Base-by-base conservation (phyloP, 2,888 invertebrate genomes). In the Hemicrepidius hirtus region DNA sequence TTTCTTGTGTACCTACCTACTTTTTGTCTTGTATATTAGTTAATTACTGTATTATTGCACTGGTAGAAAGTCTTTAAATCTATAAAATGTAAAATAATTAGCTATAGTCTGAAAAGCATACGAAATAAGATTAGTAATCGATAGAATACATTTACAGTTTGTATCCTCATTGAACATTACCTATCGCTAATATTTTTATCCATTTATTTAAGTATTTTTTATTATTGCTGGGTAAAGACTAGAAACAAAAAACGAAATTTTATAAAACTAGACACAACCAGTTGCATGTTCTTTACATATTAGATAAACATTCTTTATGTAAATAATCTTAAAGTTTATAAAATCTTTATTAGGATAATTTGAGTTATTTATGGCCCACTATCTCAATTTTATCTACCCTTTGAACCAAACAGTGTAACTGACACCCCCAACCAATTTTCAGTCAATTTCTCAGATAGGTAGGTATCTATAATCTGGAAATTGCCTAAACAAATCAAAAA, bases 11-110 rank as follows among this genome's bases (percentile, higher is more conserved):
- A n/a, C n/a, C n/a, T n/a, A n/a, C n/a, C n/a, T n/a, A n/a, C 20
- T 6, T 53, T 24, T 53, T 28, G 53, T 53, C 20, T 46, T 46
- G 20, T 32, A 53, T 32, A 53, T 13, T 32, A 18, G 18, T 44
- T 44, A 53, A 13, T 49, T 21, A 49, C 20, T 18, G 16, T 18
- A 46, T 53, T 24, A 24, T 10, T 57, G 57, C 57, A 57, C 35
- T 37, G 37, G 57, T 57, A 57, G 37, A 57, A 53, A 28, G 37
- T 37, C 57, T 57, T 50, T 64, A 49, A 64, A 64, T 46, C 18
- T 10, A 46, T 46, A 46, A 18, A 16, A 18, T 46, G 16, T 16
- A 46, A 16, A 10, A 18, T 16, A 16, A 46, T 46, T 46, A 18
- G 16, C 1, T 46, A 20, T 13, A 10, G 18, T 46, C 18, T 24